Conservation (phyloP, 1,140 invertebrate species). For the Aleiodes sp. region DNA sequence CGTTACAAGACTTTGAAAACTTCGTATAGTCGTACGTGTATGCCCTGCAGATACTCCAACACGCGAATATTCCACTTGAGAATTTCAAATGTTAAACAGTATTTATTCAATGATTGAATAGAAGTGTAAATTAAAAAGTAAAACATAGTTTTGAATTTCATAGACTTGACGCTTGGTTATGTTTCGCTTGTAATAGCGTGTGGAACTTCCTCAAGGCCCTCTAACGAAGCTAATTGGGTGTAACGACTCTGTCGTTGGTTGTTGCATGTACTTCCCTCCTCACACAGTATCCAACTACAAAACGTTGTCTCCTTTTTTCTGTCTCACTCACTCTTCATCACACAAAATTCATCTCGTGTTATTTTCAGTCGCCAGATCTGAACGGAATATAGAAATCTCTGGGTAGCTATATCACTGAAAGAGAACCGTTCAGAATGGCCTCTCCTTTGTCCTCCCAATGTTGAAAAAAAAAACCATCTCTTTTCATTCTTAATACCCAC, state of each 20-base stretch:
- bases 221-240: conserved; percentile 54
- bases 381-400: too few relatives aligned
- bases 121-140: conserved; percentile 1
- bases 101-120: too few relatives aligned
- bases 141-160: conserved; percentile 23
- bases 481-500: background rate
- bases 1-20: too few relatives aligned
- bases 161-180: background rate
- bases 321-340: background rate
- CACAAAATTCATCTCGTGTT: background rate
- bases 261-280: background rate
- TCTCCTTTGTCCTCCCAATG: background rate
- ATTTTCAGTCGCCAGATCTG: too few relatives aligned
- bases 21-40: too few relatives aligned
- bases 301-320: background rate
- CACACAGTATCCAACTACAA: background rate
- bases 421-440: background rate
- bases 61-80: too few relatives aligned
- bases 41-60: too few relatives aligned
- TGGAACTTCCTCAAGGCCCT: conserved; percentile 46
- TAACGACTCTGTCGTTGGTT: conserved; percentile 45
- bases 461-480: background rate
- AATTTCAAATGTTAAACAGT: too few relatives aligned
- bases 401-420: conserved; percentile 7
- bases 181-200: conserved; percentile 23